Conservation (phyloP, 2,797 vertebrate genomes). For the Coluber constrictor region DNA sequence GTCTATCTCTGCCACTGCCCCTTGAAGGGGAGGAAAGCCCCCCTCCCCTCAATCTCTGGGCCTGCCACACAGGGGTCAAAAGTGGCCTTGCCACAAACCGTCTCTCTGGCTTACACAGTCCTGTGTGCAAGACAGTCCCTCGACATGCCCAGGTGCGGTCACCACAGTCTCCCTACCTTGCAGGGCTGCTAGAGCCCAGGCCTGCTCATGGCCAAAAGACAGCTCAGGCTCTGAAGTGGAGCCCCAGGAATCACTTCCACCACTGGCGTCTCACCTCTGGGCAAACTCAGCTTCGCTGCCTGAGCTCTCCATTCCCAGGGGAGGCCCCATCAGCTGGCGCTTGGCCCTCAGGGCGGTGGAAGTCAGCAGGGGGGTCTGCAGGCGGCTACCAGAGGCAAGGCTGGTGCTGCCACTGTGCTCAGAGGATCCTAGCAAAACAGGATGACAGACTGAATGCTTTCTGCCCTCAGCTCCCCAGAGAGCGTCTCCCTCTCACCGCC, state of each 20-base stretch:
- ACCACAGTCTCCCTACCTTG: background rate
- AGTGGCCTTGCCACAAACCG: background rate
- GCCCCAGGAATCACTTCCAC: background rate
- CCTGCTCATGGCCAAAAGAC: background rate
- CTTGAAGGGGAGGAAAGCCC: background rate
- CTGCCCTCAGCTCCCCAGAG: accelerated
- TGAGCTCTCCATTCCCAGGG: constrained; percentile 23
- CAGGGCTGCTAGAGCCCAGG: background rate
- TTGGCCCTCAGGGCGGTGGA: constrained; percentile 70
- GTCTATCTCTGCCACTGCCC: background rate
- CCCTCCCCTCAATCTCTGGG: background rate
- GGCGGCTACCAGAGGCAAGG: constrained; percentile 22
- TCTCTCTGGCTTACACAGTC: background rate
- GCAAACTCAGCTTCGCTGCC: constrained; percentile 67
- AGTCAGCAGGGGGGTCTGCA: constrained; percentile 60
- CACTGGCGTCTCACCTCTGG: constrained; percentile 47
- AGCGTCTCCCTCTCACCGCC: background rate
- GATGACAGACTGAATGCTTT: accelerated
- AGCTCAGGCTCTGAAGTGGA: no score
- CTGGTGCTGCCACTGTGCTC: constrained; percentile 44
- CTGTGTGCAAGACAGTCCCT: no score
- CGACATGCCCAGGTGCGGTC: background rate
- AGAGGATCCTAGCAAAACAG: constrained; percentile 29
- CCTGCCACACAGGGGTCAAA: background rate
- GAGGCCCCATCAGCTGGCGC: background rate